Evolutionary conservation across 64 coral and sea anemone species (phyloP), one percentile per base, ranked within the genome.

Genomic region (Montipora capricornis): DNA sequence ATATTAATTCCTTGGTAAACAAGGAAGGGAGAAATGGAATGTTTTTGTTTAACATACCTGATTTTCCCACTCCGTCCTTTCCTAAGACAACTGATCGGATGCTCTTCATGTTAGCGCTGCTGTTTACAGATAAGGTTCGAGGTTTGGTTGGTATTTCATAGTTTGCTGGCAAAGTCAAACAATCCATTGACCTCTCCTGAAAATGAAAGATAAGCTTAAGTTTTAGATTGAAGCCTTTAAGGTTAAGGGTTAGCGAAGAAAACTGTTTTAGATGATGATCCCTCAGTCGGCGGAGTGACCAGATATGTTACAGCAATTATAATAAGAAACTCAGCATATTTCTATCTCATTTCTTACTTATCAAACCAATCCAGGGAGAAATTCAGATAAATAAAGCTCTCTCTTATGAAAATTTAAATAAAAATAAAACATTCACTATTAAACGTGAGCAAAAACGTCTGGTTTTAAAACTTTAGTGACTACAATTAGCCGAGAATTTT

Each of bases 41-140:
- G 59, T 48, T 83, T 83, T 61, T 10, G 3, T 68, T 83, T 83
- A 16, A 80, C 59, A 51, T 86, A 86, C 82, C 82, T 71, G 82
- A 86, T 73, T 86, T 86, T 86, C 82, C 82, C 47, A 86, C 82
- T 16, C 82, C 82, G 10, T 86, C 82, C 15, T 86, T 86, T 86
- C 82, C 82, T 17, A 86, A 70, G 22, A 86, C 82, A 22, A 86
- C 82, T 3, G 82, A 86, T 45, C 82, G 82, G 51, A 86, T 69
- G 46, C 46, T 86, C 51, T 71, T 86, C 19, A 86, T 71, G 82
- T 86, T 70, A 2, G 62, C 14, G 4, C 15, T 71, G 66, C 9
- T 86, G 82, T 50, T 86, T 22, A 48, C 82, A 49, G 15, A 48
- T 2, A 71, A 9, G 19, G 64, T 47, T 47, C 64, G 62, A 50